Evolutionary conservation across 2,888 invertebrate genomes (phyloP).

Genomic region (Drosophila yooni): DNA sequence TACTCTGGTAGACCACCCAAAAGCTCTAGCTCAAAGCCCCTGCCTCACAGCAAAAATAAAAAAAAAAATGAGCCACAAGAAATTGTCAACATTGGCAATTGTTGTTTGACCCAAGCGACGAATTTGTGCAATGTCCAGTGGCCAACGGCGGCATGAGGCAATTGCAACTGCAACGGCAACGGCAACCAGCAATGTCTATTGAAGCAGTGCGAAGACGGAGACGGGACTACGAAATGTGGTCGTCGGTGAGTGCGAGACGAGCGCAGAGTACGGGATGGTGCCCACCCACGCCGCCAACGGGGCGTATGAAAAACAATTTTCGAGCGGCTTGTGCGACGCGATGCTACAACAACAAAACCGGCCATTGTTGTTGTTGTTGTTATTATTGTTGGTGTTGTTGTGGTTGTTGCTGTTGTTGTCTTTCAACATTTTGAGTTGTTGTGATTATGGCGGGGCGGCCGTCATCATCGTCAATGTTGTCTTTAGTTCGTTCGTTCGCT

Average conservation of each 20-base stretch:
- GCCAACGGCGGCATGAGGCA: constrained; percentile 64
- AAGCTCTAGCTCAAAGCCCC: background rate
- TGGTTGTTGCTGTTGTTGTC: constrained; percentile 45
- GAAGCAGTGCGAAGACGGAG: constrained; percentile 29
- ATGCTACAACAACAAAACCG: constrained; percentile 45
- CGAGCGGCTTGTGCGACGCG: constrained; percentile 37
- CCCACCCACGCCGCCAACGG: constrained; percentile 72
- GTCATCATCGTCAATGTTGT: constrained; percentile 49
- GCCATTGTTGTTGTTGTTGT: constrained; percentile 50
- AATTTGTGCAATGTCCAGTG: constrained; percentile 73
- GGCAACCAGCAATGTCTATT: constrained; percentile 30
- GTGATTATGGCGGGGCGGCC: constrained; percentile 67
- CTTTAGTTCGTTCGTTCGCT: constrained; percentile 23
- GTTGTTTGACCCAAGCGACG: constrained; percentile 52
- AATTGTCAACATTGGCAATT: constrained; percentile 68
- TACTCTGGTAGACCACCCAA: constrained; percentile 37
- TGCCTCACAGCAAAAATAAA: background rate
- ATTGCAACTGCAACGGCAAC: constrained; percentile 23
- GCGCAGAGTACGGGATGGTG: constrained; percentile 1
- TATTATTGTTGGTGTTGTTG: constrained; percentile 1
- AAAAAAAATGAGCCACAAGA: constrained; percentile 14
- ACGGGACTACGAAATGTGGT: constrained; percentile 11
- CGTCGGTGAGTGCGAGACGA: background rate
- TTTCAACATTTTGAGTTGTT: constrained; percentile 75
- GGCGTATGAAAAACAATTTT: constrained; percentile 66